Conservation (phyloP, 2,113 vertebrate genomes). For the Aegithalos caudatus region DNA sequence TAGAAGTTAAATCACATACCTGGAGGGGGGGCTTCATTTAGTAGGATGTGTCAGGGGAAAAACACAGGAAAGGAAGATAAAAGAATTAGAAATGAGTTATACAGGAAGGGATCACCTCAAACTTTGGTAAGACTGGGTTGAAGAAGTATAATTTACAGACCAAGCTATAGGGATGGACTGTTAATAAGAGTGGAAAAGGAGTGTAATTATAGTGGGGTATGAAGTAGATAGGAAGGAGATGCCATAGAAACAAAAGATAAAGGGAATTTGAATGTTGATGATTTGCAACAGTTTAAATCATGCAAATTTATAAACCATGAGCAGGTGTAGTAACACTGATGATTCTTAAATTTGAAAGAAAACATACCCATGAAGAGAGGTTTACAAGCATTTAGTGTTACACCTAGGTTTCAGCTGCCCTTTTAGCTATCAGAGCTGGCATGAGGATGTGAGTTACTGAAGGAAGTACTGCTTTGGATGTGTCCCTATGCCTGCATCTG, state of each 20-base stretch:
- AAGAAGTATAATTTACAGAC: background rate
- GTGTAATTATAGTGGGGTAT: background rate
- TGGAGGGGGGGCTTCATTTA: constrained; percentile 66
- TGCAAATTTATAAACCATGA: background rate
- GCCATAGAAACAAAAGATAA: background rate
- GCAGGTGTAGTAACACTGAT: background rate
- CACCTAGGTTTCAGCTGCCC: background rate
- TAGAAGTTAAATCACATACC: constrained; percentile 67
- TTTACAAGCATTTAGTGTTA: background rate
- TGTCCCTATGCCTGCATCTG: background rate
- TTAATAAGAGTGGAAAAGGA: constrained; percentile 17
- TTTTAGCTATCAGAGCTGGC: background rate
- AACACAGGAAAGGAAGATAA: constrained; percentile 56
- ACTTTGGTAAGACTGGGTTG: background rate
- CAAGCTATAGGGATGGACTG: background rate
- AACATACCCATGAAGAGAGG: background rate
- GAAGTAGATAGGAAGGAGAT: background rate
- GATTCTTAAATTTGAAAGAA: background rate
- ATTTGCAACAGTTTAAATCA: background rate
- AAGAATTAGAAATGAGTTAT: constrained; percentile 59
- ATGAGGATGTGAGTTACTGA: background rate
- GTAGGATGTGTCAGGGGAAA: constrained; percentile 60
- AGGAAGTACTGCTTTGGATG: background rate
- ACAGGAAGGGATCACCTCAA: constrained; percentile 44
- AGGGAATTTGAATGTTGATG: constrained; percentile 10